Conservation (phyloP, 2,888 invertebrate genomes). For the Troides helena region DNA sequence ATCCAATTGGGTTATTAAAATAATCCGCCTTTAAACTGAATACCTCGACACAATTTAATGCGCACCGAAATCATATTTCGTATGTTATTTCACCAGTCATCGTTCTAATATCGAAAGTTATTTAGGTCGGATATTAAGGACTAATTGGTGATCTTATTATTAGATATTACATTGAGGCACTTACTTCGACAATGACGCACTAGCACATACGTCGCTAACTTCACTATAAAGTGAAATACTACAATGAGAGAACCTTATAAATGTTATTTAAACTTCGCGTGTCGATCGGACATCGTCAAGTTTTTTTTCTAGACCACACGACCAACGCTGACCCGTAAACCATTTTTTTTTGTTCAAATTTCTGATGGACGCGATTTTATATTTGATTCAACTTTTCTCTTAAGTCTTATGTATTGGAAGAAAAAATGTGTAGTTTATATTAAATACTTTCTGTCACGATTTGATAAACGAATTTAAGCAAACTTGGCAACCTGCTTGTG, state of each 20-base stretch:
- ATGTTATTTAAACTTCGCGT: neutral
- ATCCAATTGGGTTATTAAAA: constrained; percentile 29
- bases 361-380: constrained; percentile 14
- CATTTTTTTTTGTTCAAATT: constrained; percentile 11
- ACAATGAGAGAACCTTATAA: neutral
- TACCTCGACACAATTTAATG: neutral
- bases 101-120: constrained; percentile 23
- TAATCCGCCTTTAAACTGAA: constrained; percentile 5
- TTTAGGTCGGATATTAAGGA: constrained; percentile 27
- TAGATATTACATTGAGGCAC: constrained; percentile 30
- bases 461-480: no score
- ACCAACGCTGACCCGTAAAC: constrained; percentile 14
- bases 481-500: no score
- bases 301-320: constrained; percentile 15
- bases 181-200: constrained; percentile 21
- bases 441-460: no score
- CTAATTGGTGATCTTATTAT: constrained; percentile 34
- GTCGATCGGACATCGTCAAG: constrained; percentile 1
- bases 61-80: constrained; percentile 2
- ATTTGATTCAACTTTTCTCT: constrained; percentile 16
- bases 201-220: neutral
- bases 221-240: constrained; percentile 4
- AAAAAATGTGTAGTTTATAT: no score
- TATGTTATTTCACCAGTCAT: constrained; percentile 9
- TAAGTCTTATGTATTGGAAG: neutral